Percentiles rank a stretch among this genome's conserved stretches.
phyloP scores from a whole-genome alignment of 2,113 vertebrate species.

The Riparia riparia region DNA sequence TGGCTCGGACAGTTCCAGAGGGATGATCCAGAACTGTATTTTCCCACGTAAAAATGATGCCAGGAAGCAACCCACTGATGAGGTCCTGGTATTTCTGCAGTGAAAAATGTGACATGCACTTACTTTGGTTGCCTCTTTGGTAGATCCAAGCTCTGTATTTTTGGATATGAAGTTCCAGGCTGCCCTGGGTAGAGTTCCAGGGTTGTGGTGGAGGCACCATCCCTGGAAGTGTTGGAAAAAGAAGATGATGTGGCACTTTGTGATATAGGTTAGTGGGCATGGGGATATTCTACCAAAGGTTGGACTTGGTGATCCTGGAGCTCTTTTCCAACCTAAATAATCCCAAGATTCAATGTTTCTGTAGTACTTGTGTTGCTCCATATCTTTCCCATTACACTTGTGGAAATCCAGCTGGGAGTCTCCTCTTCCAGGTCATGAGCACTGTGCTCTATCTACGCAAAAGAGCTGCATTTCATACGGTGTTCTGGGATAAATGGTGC shows the following conservation, averaged over 20 bases:
- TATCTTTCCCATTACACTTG: accelerated
- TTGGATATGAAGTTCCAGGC: background rate
- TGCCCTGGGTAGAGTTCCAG: background rate
- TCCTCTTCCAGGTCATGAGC: background rate
- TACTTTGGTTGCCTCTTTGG: background rate
- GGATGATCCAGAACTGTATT: background rate
- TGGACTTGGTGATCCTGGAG: background rate
- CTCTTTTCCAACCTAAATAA: background rate
- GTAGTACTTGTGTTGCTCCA: background rate
- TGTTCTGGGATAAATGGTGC: background rate
- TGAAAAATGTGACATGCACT: background rate
- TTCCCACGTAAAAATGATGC: background rate
- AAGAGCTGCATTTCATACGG: background rate
- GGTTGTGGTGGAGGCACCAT: background rate
- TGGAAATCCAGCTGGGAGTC: background rate
- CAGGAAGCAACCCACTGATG: background rate
- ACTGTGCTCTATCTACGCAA: background rate
- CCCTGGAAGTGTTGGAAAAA: background rate
- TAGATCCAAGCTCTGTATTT: background rate
- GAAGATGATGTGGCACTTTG: no score
- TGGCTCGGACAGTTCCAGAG: background rate
- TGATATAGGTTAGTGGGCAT: background rate
- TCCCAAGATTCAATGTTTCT: no score
- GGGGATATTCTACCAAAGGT: background rate
- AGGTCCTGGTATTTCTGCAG: background rate